A percentile compares a stretch with the other conserved stretches of the same genome.
phyloP scores from a whole-genome alignment of 2,888 invertebrate genomes.

The Podotricha telesiphe region DNA sequence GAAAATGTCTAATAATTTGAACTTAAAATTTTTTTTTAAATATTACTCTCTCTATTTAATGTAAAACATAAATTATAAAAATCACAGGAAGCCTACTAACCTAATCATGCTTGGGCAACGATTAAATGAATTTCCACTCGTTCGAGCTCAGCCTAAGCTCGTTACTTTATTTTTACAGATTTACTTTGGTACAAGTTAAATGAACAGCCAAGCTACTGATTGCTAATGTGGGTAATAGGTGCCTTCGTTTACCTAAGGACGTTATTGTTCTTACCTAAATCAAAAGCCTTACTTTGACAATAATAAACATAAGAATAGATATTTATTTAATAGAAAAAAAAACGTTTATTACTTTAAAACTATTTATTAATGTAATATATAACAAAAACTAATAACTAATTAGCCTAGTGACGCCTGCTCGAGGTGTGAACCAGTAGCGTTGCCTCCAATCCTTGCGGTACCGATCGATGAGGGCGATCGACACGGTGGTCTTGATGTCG shows the following conservation, averaged over 20 bases:
- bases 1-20: too few species aligned
- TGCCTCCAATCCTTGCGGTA: too few species aligned
- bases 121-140: conserved; percentile 43
- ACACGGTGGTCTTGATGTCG: too few species aligned
- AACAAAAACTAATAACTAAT: too few species aligned
- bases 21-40: not conserved
- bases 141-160: conserved; percentile 37
- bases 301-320: too few species aligned
- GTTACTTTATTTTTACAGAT: conserved; percentile 38
- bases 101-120: conserved; percentile 39
- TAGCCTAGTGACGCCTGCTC: too few species aligned
- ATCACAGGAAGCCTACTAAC: conserved; percentile 29
- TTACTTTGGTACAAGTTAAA: conserved; percentile 31
- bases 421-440: too few species aligned
- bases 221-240: conserved; percentile 23
- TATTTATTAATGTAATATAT: too few species aligned
- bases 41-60: conserved; percentile 3
- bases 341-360: too few species aligned
- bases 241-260: conserved; percentile 4
- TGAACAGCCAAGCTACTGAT: conserved; percentile 17
- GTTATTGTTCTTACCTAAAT: not conserved
- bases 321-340: too few species aligned
- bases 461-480: too few species aligned
- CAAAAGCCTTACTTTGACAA: too few species aligned
- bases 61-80: conserved; percentile 12